Evolutionary conservation across 2,888 invertebrate genomes (phyloP).

Genomic region (Tachystola acroxantha): DNA sequence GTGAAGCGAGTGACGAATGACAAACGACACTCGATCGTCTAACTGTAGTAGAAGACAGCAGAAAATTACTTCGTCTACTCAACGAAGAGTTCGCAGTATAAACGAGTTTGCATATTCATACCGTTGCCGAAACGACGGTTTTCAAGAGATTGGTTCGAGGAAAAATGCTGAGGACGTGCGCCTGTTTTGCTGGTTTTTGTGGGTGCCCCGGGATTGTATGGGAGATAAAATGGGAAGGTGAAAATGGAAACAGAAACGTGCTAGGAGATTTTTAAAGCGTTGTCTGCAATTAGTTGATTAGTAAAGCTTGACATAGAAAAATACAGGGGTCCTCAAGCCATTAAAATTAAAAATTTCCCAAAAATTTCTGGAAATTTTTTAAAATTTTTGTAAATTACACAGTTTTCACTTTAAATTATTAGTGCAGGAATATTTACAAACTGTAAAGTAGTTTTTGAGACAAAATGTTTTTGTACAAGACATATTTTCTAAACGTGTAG

Average conservation of each 20-base stretch:
- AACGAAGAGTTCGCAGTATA: slow-evolving; percentile 11
- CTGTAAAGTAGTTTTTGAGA: no score
- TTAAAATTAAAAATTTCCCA: no score
- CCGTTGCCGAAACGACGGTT: slow-evolving; percentile 10
- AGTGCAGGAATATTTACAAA: no score
- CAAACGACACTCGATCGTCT: background rate
- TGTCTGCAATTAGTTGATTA: background rate
- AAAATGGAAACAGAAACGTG: slow-evolving; percentile 1
- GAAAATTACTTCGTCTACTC: slow-evolving; percentile 9
- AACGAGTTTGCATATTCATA: slow-evolving; percentile 20
- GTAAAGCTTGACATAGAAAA: background rate
- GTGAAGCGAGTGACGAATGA: slow-evolving; percentile 1
- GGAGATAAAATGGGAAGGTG: slow-evolving; percentile 1
- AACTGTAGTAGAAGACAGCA: slow-evolving; percentile 2
- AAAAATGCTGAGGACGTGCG: slow-evolving; percentile 6
- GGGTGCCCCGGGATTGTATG: background rate
- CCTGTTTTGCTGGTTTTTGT: slow-evolving; percentile 5
- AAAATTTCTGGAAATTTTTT: no score
- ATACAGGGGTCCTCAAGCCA: no score
- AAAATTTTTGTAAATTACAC: no score
- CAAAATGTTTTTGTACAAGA: no score
- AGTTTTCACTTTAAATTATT: no score
- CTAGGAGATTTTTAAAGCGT: background rate
- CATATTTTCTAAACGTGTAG: no score
- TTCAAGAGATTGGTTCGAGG: slow-evolving; percentile 10